Evolutionary conservation across 2,797 vertebrate species (phyloP), one percentile per base, ranked within the genome.

Genomic region (Fistularia commersonii): DNA sequence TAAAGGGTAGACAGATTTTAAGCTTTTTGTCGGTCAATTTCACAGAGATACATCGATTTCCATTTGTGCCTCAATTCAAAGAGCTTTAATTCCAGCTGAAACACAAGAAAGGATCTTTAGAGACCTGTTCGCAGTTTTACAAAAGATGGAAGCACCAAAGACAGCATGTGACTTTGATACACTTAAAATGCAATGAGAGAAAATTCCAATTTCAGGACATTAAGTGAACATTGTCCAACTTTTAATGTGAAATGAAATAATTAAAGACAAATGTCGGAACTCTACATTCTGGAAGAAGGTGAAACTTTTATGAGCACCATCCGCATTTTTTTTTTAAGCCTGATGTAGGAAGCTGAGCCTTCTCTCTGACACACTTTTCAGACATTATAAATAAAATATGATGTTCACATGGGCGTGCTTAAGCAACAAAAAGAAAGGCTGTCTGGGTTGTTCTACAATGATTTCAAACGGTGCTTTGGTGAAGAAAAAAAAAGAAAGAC

Each of bases 301-400:
- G 49, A 85, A 87, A 83, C 52, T 89, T 87, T 87, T 69, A 88
- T 87, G 76, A 87, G 83, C 46, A 38, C 66, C 69, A 81, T 81
- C 75, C 68, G 66, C 51, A 75, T 78, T 74, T 77, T 67, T 77
- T 23, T 37, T 11, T 6, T 53, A 77, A 77, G 70, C 64, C 65
- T 71, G 77, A 79, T 32, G 48, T 71, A 75, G 57, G 64, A 72
- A 67, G 57, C 65, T 5, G 5, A 64, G 77, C 49, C 77, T 77
- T 82, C 76, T 83, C 82, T 51, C 66, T 80, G 80, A 76, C 81
- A 85, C 76, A 84, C 76, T 84, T 85, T 83, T 75, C 74, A 78
- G 68, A 62, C 57, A 58, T 65, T 11, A 72, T 89, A 64, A 86
- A 89, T 87, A 85, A 87, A 77, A 77, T 61, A 88, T 83, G 68